Percentiles rank a stretch among this genome's conserved stretches.
Evolutionary conservation across 1,140 invertebrate species (phyloP).

Genomic region (Phymastichus coffea): DNA sequence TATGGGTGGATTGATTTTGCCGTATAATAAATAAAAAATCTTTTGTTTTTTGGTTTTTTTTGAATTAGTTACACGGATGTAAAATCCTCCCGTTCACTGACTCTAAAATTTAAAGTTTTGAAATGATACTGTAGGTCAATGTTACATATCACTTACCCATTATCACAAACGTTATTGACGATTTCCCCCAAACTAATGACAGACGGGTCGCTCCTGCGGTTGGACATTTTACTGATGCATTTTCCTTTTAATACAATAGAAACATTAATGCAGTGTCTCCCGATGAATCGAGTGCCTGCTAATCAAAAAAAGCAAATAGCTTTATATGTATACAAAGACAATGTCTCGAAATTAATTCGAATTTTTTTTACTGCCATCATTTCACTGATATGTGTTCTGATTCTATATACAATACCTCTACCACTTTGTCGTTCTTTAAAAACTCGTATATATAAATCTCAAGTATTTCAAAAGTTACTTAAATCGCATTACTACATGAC

Average conservation of each 20-base stretch:
- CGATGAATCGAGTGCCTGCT: conserved; percentile 15
- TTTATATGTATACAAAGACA: neutral
- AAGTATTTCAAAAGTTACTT: conserved; percentile 4
- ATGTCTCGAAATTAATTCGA: neutral
- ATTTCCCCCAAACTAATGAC: neutral
- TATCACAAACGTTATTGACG: neutral
- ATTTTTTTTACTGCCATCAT: neutral
- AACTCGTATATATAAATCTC: neutral
- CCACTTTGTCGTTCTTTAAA: conserved; percentile 1
- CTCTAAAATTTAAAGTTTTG: neutral
- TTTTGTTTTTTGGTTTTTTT: neutral
- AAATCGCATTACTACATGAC: neutral
- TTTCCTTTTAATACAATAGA: neutral
- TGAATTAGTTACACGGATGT: neutral
- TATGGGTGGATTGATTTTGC: conserved; percentile 15
- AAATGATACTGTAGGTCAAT: neutral
- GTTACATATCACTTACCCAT: no score
- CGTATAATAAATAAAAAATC: neutral
- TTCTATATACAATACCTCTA: neutral
- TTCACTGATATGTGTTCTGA: conserved; percentile 2
- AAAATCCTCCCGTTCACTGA: conserved; percentile 17
- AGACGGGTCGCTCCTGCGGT: neutral
- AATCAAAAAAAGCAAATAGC: neutral
- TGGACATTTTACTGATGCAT: neutral
- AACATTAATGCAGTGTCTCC: conserved; percentile 28